Evolutionary conservation across 2,888 invertebrate species (phyloP), one percentile per base, ranked within the genome.

Genomic region (Amblyjoppa fuscipennis): DNA sequence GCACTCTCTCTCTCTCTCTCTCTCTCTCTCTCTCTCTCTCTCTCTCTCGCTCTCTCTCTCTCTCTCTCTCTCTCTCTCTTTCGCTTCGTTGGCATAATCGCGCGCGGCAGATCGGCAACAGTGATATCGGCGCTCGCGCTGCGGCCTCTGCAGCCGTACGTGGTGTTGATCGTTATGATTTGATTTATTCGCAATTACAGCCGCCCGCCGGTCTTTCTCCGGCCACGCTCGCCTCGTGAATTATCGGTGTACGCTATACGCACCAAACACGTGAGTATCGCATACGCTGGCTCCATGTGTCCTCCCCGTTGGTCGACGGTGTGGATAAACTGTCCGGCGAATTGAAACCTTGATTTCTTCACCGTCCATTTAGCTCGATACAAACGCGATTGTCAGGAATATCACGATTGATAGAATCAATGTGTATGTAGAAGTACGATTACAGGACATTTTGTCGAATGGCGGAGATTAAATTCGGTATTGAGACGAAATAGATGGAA

Each of bases 161-260:
- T 71, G 88, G 90, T 89, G 91, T 90, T 91, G 91, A 92, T 93
- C 92, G 92, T 92, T 93, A 92, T 89, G 90, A 90, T 92, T 92
- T 92, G 93, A 93, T 93, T 92, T 92, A 92, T 92, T 92, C 85
- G 91, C 92, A 92, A 92, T 93, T 92, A 91, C 85, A 85, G 84
- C 84, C 86, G 89, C 87, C 88, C 84, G 87, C 86, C 81, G 84
- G 71, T 51, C 53, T 79, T 31, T 31, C 69, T 20, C 31, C 81
- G 80, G 69, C 84, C 85, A 84, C 81, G 85, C 76, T 87, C 85
- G 64, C 75, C 64, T 68, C 81, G 77, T 90, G 90, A 92, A 90
- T 91, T 92, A 92, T 91, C 90, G 88, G 87, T 87, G 79, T 85
- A 84, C 87, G 83, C 51, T 83, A 78, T 84, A 74, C 77, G 74